Evolutionary conservation across 2,797 vertebrate species (phyloP).

Genomic region (Phylloscopus collybita): DNA sequence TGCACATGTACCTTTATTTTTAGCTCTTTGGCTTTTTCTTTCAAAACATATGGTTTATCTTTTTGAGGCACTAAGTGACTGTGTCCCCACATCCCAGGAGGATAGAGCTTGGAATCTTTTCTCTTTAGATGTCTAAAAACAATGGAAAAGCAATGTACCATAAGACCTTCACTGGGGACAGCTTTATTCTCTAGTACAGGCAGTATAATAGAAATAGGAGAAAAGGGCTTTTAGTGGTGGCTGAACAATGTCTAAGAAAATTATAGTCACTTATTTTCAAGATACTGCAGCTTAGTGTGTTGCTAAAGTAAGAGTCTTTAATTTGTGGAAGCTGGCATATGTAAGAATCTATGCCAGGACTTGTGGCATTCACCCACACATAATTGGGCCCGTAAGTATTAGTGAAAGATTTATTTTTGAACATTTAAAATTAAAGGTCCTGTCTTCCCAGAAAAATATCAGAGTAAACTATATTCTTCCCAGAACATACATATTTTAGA

Average conservation of each 20-base stretch:
- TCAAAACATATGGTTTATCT: background rate
- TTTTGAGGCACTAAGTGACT: background rate
- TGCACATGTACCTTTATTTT: background rate
- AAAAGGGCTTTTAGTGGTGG: background rate
- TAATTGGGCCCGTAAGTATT: background rate
- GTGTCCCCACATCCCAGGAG: background rate
- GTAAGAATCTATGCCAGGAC: background rate
- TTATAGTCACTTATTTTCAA: background rate
- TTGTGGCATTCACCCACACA: background rate
- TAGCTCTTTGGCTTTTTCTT: background rate
- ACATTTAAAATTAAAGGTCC: constrained; percentile 20
- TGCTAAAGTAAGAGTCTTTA: background rate
- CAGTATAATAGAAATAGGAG: background rate
- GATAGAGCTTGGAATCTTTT: background rate
- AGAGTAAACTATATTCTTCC: constrained; percentile 53
- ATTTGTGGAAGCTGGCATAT: constrained; percentile 10
- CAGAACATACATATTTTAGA: constrained; percentile 43
- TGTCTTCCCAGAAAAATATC: constrained; percentile 48
- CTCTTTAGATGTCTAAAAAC: background rate
- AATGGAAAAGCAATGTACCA: background rate
- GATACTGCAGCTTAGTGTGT: background rate
- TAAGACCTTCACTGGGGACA: background rate
- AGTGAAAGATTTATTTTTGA: constrained; percentile 35
- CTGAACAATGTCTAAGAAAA: background rate
- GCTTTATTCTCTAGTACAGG: background rate